Conservation (phyloP, 2,888 invertebrate species). For the Smittia sp. region DNA sequence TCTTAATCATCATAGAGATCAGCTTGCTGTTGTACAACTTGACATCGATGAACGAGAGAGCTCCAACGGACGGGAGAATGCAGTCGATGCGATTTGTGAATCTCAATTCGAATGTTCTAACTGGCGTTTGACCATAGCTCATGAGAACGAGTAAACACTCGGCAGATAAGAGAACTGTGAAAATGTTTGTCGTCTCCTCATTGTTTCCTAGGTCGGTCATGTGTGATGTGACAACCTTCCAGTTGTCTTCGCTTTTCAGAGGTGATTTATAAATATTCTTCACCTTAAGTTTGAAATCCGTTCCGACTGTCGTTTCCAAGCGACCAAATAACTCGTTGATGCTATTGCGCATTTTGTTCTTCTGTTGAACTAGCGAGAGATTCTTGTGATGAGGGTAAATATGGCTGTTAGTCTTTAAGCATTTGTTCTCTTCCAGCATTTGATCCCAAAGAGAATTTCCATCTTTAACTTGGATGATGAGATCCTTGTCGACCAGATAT, state of each 20-base stretch:
- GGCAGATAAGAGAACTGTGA: not conserved
- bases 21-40: constrained; percentile 68
- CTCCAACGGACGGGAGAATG: constrained; percentile 44
- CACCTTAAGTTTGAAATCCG: constrained; percentile 60
- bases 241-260: constrained; percentile 46
- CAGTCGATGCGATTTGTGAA: constrained; percentile 53
- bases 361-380: constrained; percentile 79
- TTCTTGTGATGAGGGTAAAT: constrained; percentile 73
- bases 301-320: constrained; percentile 62
- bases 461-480: constrained; percentile 65
- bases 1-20: constrained; percentile 68
- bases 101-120: constrained; percentile 52
- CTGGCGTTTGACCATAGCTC: not conserved
- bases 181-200: constrained; percentile 46
- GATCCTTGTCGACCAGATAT: constrained; percentile 74
- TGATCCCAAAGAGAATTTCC: constrained; percentile 73
- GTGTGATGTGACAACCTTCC: constrained; percentile 46
- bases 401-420: constrained; percentile 65
- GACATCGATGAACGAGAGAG: constrained; percentile 62
- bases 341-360: constrained; percentile 64
- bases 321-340: constrained; percentile 68
- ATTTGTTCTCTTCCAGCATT: constrained; percentile 71
- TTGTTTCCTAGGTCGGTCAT: constrained; percentile 47
- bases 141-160: not conserved
- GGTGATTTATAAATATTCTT: constrained; percentile 55